A percentile compares a stretch with the other conserved stretches of the same genome.
Evolutionary conservation across 2,113 vertebrate species (phyloP).

Genomic region (Deroptyus accipitrinus): DNA sequence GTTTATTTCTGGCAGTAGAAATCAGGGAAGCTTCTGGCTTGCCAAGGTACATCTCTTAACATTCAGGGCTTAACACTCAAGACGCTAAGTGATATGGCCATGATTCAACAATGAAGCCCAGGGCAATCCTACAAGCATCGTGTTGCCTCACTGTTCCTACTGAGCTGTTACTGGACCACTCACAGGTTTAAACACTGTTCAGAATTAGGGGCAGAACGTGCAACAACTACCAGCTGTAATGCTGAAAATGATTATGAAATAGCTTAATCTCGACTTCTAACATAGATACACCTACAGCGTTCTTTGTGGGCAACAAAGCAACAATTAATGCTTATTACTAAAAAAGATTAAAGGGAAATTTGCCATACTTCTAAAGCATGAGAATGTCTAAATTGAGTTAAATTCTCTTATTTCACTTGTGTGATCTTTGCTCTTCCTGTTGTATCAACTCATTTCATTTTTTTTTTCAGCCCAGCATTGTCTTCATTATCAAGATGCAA

Average conservation of each 20-base stretch:
- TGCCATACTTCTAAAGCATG: neutral
- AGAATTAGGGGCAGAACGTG: fast-evolving
- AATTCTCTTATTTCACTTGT: neutral
- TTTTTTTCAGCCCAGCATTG: neutral
- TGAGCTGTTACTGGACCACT: neutral
- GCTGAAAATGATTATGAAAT: neutral
- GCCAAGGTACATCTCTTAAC: neutral
- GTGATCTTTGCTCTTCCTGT: slow-evolving; percentile 40
- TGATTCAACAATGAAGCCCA: neutral
- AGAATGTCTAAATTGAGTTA: neutral
- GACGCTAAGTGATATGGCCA: fast-evolving
- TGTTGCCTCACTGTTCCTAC: neutral
- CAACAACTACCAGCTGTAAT: neutral
- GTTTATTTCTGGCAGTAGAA: slow-evolving; percentile 4
- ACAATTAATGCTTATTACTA: neutral
- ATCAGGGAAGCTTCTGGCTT: neutral
- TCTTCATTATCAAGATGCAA: slow-evolving; percentile 32
- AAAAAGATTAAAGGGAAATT: slow-evolving; percentile 5
- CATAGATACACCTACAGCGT: fast-evolving
- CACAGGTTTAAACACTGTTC: neutral
- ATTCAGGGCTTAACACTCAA: neutral
- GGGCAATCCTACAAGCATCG: fast-evolving
- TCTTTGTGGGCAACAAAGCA: neutral
- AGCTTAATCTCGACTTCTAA: neutral
- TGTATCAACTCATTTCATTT: slow-evolving; percentile 3